Conservation (phyloP, 2,113 vertebrate species). For the Lipophrys pholis region DNA sequence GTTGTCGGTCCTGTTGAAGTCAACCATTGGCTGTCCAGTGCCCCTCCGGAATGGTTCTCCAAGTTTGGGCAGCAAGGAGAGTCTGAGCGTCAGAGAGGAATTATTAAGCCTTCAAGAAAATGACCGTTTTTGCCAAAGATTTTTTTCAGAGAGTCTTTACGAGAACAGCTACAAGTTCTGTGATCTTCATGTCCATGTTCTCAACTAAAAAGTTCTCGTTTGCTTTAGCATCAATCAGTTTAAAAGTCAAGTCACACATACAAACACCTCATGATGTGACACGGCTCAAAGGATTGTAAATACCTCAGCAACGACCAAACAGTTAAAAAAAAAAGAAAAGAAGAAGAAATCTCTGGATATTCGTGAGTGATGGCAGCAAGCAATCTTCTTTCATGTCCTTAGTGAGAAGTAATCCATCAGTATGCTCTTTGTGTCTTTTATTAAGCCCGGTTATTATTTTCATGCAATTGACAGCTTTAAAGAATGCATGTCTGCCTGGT, state of each 20-base stretch:
- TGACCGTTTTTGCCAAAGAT: no score
- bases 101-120: no score
- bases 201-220: neutral
- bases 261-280: no score
- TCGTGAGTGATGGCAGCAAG: neutral
- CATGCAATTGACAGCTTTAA: constrained; percentile 7
- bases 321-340: neutral
- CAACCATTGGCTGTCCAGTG: no score
- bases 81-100: no score
- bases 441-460: neutral
- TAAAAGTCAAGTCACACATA: no score
- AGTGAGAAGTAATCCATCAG: neutral
- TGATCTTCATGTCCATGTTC: no score
- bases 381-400: neutral
- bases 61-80: no score
- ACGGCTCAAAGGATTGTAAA: neutral
- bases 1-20: no score
- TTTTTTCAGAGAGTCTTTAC: no score
- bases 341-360: neutral
- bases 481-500: neutral
- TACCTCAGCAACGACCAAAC: neutral
- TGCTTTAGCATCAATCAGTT: neutral
- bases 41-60: no score
- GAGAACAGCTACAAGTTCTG: no score
- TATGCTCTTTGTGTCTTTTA: constrained; percentile 1